A percentile compares a stretch with the other conserved stretches of the same genome.
phyloP scores from a whole-genome alignment of 1,140 invertebrate genomes.

The Drosophila tropicalis region DNA sequence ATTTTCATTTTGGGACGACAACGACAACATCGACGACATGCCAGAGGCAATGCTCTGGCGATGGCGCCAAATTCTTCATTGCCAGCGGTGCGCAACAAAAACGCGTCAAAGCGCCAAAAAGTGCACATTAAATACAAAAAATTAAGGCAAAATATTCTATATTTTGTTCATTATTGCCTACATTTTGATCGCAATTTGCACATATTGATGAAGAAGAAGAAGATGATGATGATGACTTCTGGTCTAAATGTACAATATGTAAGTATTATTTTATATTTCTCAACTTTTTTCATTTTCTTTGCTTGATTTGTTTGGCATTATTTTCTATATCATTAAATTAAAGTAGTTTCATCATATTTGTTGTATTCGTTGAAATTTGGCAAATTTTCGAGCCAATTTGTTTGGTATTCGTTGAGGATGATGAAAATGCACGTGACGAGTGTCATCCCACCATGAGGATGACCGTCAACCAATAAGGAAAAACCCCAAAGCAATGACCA shows the following conservation, averaged over 20 bases:
- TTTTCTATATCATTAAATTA: conserved; percentile 74
- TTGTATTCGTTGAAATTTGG: not conserved
- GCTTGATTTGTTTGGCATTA: conserved; percentile 73
- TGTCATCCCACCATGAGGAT: conserved; percentile 3
- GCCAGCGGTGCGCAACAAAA: conserved; percentile 57
- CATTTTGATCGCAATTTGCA: conserved; percentile 62
- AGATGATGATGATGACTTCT: not conserved
- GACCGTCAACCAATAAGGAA: not conserved
- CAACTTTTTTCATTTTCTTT: conserved; percentile 10
- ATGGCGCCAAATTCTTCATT: conserved; percentile 70
- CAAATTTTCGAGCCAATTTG: conserved; percentile 9
- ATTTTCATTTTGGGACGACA: conserved; percentile 9
- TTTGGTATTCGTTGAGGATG: not conserved
- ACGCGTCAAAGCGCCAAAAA: conserved; percentile 70
- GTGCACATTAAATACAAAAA: conserved; percentile 20
- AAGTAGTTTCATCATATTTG: conserved; percentile 47
- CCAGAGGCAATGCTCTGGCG: conserved; percentile 18
- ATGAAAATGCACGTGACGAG: conserved; percentile 6
- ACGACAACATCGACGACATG: conserved; percentile 32
- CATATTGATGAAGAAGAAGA: conserved; percentile 22
- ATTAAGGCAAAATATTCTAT: not conserved
- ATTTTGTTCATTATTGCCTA: conserved; percentile 23
- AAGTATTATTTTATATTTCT: conserved; percentile 30
- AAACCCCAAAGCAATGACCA: not conserved
- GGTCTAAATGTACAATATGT: conserved; percentile 16